These are phyloP conservation scores for Oenanthe oenanthe DNA, from an alignment of 2,113 vertebrate species.

Conservation along the genomic window DNA sequence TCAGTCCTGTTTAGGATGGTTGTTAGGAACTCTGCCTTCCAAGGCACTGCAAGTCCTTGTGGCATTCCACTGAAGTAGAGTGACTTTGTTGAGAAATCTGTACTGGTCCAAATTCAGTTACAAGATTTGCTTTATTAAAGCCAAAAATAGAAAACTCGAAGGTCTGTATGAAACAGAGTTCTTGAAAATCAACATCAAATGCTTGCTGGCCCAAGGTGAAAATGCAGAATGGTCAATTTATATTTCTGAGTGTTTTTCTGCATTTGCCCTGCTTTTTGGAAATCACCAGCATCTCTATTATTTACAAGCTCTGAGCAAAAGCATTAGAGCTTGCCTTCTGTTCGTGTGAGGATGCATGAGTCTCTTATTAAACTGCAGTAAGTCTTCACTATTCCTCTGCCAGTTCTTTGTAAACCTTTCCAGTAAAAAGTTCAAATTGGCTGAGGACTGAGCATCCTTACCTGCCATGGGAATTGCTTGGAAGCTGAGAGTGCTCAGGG, in stretches of 20 bases:
- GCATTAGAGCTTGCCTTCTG: neutral
- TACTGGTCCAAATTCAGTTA: neutral
- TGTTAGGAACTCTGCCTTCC: neutral
- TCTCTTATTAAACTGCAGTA: slow-evolving; percentile 50
- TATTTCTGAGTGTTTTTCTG: neutral
- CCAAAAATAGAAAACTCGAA: neutral
- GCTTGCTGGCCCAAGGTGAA: neutral
- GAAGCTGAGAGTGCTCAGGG: slow-evolving; percentile 52
- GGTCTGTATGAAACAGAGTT: neutral
- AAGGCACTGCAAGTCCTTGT: neutral
- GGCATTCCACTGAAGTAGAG: neutral
- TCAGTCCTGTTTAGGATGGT: neutral
- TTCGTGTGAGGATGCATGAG: slow-evolving; percentile 49
- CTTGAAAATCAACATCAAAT: neutral
- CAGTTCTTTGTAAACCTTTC: slow-evolving; percentile 59
- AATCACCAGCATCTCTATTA: neutral
- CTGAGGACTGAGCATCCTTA: slow-evolving; percentile 50
- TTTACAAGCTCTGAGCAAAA: neutral
- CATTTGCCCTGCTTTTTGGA: slow-evolving; percentile 18
- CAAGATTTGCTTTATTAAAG: neutral
- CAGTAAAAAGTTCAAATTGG: neutral
- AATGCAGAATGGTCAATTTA: neutral
- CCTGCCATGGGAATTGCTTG: neutral
- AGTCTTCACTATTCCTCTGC: slow-evolving; percentile 56
- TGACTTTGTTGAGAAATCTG: neutral